A percentile compares a stretch with the other conserved stretches of the same genome.
phyloP scores from a whole-genome alignment of 2,888 invertebrate species.

The Ischnus inquisitorius region DNA sequence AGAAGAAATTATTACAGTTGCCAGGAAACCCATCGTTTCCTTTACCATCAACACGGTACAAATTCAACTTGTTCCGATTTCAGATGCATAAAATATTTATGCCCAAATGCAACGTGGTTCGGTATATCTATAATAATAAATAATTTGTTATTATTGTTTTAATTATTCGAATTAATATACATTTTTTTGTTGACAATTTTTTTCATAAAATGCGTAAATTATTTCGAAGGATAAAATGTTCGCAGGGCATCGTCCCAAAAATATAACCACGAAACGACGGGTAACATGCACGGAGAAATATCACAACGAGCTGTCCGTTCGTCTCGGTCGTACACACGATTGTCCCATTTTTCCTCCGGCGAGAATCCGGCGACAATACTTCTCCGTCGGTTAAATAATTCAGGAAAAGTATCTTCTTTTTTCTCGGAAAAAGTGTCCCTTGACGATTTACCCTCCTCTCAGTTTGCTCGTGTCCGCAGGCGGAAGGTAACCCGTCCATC shows the following conservation, averaged over 20 bases:
- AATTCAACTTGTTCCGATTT: conserved; percentile 52
- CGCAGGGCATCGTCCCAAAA: too few species aligned
- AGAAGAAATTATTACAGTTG: too few species aligned
- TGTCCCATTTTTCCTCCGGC: neutral
- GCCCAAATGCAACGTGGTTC: neutral
- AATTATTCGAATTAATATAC: too few species aligned
- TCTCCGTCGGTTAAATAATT: neutral
- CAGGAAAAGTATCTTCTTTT: neutral
- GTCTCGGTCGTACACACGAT: too few species aligned
- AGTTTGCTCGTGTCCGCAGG: neutral
- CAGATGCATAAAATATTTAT: conserved; percentile 54
- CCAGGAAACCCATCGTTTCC: neutral
- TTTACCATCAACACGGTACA: conserved; percentile 1
- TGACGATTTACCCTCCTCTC: neutral
- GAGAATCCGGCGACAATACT: neutral
- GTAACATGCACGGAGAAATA: too few species aligned
- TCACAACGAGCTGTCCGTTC: too few species aligned
- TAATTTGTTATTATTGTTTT: too few species aligned
- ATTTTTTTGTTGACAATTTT: too few species aligned
- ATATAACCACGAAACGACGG: too few species aligned
- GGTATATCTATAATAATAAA: too few species aligned
- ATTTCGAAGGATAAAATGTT: too few species aligned
- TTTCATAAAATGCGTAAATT: too few species aligned
- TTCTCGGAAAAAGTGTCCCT: neutral
- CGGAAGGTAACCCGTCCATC: neutral